A percentile compares a stretch with the other conserved stretches of the same genome.
Conservation (phyloP, 2,113 vertebrate genomes). For the Plecotus auritus region DNA sequence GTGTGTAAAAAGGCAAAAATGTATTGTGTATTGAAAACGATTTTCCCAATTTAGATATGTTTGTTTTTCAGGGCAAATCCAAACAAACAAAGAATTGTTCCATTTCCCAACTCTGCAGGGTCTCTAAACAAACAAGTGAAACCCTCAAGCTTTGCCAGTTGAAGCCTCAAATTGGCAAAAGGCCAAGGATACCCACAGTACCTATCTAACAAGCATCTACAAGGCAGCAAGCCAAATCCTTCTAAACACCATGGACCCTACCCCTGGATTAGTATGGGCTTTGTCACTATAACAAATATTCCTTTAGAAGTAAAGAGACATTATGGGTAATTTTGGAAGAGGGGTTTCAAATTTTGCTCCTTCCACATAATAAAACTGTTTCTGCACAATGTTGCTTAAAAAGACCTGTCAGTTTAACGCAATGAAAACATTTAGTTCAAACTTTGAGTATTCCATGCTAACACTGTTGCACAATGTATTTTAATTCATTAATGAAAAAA, state of each 20-base stretch:
- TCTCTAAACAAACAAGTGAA: neutral
- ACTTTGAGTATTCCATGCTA: neutral
- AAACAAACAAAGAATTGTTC: neutral
- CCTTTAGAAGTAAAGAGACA: neutral
- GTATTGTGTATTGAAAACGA: neutral
- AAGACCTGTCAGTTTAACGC: neutral
- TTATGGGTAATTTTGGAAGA: neutral
- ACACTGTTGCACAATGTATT: neutral
- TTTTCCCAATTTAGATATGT: neutral
- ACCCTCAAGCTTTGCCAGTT: neutral
- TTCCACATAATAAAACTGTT: neutral
- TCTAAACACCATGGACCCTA: neutral
- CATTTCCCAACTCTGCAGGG: neutral
- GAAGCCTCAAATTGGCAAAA: neutral
- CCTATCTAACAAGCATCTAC: neutral
- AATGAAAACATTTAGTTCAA: constrained; percentile 7
- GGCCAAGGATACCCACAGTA: too few species aligned
- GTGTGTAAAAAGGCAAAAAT: neutral
- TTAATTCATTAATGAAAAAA: neutral
- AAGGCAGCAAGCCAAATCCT: neutral
- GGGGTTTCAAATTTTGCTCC: neutral
- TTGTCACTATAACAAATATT: neutral
- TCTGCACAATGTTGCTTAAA: neutral
- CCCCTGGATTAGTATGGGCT: neutral
- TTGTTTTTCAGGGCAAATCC: neutral